Conservation (phyloP, 2,113 vertebrate species). For the Eleginops maclovinus region DNA sequence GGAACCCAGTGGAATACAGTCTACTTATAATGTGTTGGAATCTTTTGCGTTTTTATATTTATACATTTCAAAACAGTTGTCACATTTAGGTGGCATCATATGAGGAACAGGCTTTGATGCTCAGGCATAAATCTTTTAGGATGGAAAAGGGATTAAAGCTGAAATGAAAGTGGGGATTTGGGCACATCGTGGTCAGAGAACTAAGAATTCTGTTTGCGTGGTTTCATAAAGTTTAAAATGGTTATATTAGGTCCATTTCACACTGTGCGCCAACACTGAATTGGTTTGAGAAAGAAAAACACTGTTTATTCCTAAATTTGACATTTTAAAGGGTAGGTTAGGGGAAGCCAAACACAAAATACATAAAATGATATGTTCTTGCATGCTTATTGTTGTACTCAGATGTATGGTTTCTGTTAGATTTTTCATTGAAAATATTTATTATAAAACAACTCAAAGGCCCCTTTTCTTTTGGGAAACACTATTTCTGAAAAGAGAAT, state of each 20-base stretch:
- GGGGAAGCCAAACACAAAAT: background rate
- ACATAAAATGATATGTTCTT: background rate
- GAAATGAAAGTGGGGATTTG: slow-evolving; percentile 61
- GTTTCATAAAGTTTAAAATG: slow-evolving; percentile 35
- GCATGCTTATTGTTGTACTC: background rate
- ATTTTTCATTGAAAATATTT: background rate
- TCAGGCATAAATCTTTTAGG: slow-evolving; percentile 64
- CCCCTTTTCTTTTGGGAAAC: no score
- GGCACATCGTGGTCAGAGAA: slow-evolving; percentile 36
- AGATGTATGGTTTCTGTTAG: background rate
- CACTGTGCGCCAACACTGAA: slow-evolving; percentile 17
- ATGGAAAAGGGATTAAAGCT: slow-evolving; percentile 67
- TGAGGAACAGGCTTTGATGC: slow-evolving; percentile 77
- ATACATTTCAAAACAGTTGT: slow-evolving; percentile 74
- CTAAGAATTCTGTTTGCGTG: slow-evolving; percentile 12
- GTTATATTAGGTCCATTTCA: background rate
- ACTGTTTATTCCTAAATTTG: background rate
- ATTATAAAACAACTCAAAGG: no score
- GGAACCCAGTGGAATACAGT: slow-evolving; percentile 57
- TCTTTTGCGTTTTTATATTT: slow-evolving; percentile 75
- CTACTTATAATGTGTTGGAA: slow-evolving; percentile 73
- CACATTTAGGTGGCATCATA: slow-evolving; percentile 75
- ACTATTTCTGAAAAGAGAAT: background rate
- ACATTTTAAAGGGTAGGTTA: background rate
- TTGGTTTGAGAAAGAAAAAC: slow-evolving; percentile 13